phyloP scores from a whole-genome alignment of 2,797 vertebrate genomes.

The Margarornis squamiger region DNA sequence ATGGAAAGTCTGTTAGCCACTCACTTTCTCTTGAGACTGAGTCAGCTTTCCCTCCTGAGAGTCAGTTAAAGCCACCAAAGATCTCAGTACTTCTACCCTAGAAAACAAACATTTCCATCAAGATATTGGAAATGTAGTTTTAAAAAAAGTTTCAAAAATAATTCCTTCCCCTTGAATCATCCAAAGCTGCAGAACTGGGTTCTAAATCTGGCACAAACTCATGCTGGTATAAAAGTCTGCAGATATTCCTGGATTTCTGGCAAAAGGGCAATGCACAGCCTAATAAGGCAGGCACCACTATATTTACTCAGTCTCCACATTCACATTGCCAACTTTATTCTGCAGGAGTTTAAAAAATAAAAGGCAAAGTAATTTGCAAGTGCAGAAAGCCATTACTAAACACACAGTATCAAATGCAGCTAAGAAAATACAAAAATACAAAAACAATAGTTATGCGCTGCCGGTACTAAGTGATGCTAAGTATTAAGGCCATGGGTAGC shows the following conservation, averaged over 20 bases:
- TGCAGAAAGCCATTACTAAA: not conserved
- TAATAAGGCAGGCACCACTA: not conserved
- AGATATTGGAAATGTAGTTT: conserved; percentile 52
- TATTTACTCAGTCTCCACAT: not conserved
- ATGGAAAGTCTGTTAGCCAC: conserved; percentile 60
- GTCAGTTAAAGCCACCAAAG: conserved; percentile 72
- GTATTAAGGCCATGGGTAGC: not conserved
- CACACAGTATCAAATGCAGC: not conserved
- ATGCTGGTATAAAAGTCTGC: not conserved
- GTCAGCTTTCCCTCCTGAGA: conserved; percentile 67
- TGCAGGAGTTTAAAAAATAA: not conserved
- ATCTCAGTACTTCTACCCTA: conserved; percentile 70
- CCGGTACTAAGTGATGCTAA: not conserved
- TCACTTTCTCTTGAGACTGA: conserved; percentile 71
- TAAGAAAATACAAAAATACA: not conserved
- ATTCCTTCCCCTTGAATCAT: conserved; percentile 6
- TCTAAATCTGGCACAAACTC: conserved; percentile 17
- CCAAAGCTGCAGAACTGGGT: not conserved
- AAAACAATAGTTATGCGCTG: not conserved
- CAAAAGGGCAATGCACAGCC: not conserved
- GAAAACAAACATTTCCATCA: conserved; percentile 68
- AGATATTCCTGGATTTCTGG: not conserved
- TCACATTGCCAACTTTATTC: not conserved
- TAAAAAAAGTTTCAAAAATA: conserved; percentile 5
- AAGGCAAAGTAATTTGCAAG: not conserved